Evolutionary conservation across 2,797 vertebrate species (phyloP).

Genomic region (Pangasius larnaudii): DNA sequence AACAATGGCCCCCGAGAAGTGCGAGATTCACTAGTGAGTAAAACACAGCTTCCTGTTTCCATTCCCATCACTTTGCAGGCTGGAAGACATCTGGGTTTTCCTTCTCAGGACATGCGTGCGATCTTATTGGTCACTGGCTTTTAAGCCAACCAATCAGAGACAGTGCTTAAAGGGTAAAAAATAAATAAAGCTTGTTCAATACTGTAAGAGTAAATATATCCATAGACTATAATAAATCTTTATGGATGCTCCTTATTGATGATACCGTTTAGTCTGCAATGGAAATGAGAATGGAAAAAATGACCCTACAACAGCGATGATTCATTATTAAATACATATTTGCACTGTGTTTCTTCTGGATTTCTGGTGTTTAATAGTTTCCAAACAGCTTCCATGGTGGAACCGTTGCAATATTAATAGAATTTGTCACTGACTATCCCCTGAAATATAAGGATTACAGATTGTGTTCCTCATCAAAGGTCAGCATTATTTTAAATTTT

Average conservation of each 20-base stretch:
- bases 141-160: constrained; percentile 1
- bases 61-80: constrained; percentile 37
- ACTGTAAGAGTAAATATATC: neutral
- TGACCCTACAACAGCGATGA: constrained; percentile 4
- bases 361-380: constrained; percentile 28
- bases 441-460: neutral
- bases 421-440: constrained; percentile 14
- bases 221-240: constrained; percentile 4
- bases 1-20: constrained; percentile 47
- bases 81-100: constrained; percentile 40
- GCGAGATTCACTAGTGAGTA: constrained; percentile 44
- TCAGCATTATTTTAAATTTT: neutral
- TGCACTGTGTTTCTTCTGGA: neutral
- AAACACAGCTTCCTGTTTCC: constrained; percentile 50
- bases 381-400: constrained; percentile 21
- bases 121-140: constrained; percentile 30
- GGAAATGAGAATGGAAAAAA: constrained; percentile 28
- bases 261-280: neutral
- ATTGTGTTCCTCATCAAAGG: constrained; percentile 3
- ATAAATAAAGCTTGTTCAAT: neutral
- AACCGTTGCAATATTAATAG: constrained; percentile 14
- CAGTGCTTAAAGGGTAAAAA: neutral
- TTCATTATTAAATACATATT: constrained; percentile 31
- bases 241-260: constrained; percentile 3
- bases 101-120: constrained; percentile 9